phyloP scores from a whole-genome alignment of 2,888 invertebrate genomes.

The Scelioninae gen. 2 region DNA sequence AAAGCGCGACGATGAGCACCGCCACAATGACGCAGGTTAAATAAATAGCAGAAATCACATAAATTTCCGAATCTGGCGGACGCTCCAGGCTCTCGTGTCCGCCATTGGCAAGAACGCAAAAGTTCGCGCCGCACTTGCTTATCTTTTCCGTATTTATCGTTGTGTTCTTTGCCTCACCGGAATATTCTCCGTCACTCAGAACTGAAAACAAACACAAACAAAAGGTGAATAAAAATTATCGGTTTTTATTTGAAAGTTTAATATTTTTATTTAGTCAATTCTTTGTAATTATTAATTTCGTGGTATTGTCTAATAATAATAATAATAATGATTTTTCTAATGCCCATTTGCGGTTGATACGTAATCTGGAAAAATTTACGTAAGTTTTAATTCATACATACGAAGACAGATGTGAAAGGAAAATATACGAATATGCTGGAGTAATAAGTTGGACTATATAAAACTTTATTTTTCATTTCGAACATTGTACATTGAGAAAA shows the following conservation, averaged over 20 bases:
- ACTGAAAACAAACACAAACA: slow-evolving; percentile 76
- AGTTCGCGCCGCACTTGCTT: slow-evolving; percentile 86
- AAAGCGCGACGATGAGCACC: slow-evolving; percentile 88
- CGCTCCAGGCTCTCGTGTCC: slow-evolving; percentile 86
- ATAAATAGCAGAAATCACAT: slow-evolving; percentile 92
- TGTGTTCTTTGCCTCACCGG: slow-evolving; percentile 72
- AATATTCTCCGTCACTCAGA: slow-evolving; percentile 86
- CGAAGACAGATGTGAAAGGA: no score
- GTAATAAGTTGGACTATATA: neutral
- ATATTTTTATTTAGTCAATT: neutral
- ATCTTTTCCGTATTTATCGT: slow-evolving; percentile 76
- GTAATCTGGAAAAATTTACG: neutral
- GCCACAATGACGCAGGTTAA: slow-evolving; percentile 90
- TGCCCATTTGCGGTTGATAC: neutral
- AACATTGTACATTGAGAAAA: no score
- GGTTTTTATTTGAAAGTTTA: no score
- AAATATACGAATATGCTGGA: neutral
- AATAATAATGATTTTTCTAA: neutral
- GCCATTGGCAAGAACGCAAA: slow-evolving; percentile 84
- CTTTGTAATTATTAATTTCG: neutral
- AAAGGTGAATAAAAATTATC: slow-evolving; percentile 1
- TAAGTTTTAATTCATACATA: neutral
- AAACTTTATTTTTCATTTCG: neutral
- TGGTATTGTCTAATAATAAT: neutral
- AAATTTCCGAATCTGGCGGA: slow-evolving; percentile 90